phyloP scores from a whole-genome alignment of 2,888 invertebrate species.

The Sialis lutaria region DNA sequence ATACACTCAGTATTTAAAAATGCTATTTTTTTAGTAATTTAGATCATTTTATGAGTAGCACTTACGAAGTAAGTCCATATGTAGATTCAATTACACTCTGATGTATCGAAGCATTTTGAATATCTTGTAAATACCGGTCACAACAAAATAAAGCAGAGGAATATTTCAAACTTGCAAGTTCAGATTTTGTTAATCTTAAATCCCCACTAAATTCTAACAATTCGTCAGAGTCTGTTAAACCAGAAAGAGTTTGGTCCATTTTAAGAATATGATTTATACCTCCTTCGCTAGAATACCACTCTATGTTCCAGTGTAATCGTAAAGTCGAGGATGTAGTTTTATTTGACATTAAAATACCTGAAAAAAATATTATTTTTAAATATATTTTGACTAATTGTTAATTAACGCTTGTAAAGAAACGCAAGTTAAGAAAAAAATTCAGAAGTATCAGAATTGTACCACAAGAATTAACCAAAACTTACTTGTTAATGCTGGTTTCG shows the following conservation, averaged over 20 bases:
- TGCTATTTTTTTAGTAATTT: no score
- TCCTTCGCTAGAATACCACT: constrained; percentile 18
- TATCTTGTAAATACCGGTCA: constrained; percentile 31
- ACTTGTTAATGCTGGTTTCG: constrained; percentile 20
- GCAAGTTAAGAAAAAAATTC: neutral
- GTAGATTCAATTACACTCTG: constrained; percentile 35
- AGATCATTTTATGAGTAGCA: constrained; percentile 5
- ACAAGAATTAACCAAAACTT: constrained; percentile 3
- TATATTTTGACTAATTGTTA: neutral
- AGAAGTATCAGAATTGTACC: neutral
- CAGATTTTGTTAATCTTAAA: constrained; percentile 22
- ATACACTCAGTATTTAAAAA: no score
- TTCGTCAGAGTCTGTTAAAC: constrained; percentile 11
- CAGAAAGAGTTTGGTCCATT: constrained; percentile 14
- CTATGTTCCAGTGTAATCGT: constrained; percentile 26
- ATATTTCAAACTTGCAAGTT: constrained; percentile 30
- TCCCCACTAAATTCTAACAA: constrained; percentile 16
- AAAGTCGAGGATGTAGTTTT: constrained; percentile 21
- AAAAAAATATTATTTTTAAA: constrained; percentile 6
- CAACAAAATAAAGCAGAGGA: constrained; percentile 34
- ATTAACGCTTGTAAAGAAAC: no score
- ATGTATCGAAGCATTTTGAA: constrained; percentile 48
- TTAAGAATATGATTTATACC: constrained; percentile 21
- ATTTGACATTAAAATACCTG: constrained; percentile 18
- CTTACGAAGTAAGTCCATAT: constrained; percentile 36